Conservation (phyloP, 2,113 vertebrate species). For the Nymphicus hollandicus region DNA sequence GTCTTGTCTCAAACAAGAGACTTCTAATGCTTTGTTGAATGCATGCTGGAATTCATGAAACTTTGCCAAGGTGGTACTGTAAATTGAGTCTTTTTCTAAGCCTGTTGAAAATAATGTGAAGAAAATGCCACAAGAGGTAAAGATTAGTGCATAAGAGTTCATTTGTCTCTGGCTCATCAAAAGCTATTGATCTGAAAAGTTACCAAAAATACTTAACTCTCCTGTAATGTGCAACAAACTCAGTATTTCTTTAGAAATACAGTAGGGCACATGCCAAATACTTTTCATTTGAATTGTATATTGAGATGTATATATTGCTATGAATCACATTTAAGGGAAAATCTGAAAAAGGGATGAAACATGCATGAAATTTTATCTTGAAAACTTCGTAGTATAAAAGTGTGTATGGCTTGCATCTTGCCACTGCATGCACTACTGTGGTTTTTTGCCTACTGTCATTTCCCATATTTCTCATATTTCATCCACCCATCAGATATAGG, state of each 20-base stretch:
- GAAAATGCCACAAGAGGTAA: not conserved
- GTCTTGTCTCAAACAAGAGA: not conserved
- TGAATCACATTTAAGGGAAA: not conserved
- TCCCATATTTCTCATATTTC: not conserved
- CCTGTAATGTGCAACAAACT: not conserved
- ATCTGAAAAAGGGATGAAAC: not conserved
- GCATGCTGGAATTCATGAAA: not conserved
- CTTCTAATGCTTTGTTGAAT: not conserved
- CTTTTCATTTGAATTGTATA: not conserved
- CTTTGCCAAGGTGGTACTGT: not conserved
- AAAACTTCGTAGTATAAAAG: not conserved
- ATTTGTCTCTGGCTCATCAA: not conserved
- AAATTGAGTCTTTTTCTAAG: not conserved
- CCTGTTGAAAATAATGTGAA: not conserved
- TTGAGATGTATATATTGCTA: not conserved
- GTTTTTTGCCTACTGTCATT: not conserved
- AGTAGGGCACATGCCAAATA: not conserved
- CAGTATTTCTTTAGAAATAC: not conserved
- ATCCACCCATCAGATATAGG: not conserved
- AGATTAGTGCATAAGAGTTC: not conserved
- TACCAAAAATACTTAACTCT: not conserved
- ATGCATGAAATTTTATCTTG: not conserved
- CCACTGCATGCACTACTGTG: not conserved
- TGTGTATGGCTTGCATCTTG: not conserved
- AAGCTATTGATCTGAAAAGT: not conserved